A percentile compares a stretch with the other conserved stretches of the same genome.
phyloP scores from a whole-genome alignment of 2,888 invertebrate genomes.

The Rhopalosiphum nymphaeae region DNA sequence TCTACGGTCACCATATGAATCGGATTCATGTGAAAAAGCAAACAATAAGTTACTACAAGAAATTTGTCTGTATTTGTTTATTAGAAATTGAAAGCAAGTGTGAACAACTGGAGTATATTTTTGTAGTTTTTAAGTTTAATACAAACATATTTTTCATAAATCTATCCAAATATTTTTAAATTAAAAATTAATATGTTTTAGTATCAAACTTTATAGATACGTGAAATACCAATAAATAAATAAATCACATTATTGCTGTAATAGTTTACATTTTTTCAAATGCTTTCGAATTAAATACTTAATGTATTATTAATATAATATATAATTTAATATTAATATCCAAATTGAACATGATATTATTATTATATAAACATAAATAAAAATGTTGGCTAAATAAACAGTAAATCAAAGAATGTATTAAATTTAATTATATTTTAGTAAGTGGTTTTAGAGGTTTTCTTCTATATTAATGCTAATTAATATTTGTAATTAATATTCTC shows the following conservation, averaged over 20 bases:
- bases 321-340: no score
- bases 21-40: background rate
- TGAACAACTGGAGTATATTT: background rate
- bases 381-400: background rate
- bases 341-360: background rate
- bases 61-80: background rate
- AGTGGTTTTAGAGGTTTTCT: background rate
- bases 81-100: background rate
- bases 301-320: no score
- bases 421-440: background rate
- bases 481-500: background rate
- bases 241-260: background rate
- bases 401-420: background rate
- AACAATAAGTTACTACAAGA: background rate
- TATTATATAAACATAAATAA: background rate
- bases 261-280: background rate
- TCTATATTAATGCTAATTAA: background rate
- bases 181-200: background rate
- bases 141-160: background rate
- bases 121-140: background rate
- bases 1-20: background rate
- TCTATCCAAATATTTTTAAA: background rate
- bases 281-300: background rate
- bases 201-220: background rate
- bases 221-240: background rate